Evolutionary conservation across 1,140 invertebrate species (phyloP).

Genomic region (Cheumatopsyche charites): DNA sequence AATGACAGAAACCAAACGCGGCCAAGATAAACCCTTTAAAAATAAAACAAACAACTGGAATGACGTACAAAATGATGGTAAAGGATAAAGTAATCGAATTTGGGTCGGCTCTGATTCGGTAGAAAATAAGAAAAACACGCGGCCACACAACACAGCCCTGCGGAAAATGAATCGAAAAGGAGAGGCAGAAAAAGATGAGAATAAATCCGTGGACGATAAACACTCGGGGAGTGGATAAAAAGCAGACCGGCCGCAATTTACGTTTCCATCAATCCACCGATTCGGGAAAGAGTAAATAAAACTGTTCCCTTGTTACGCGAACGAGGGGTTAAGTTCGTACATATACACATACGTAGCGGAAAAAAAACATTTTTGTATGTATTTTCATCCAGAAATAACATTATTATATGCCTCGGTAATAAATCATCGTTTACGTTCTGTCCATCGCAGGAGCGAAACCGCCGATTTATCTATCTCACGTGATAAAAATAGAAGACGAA

Average conservation of each 20-base stretch:
- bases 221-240: constrained; percentile 28
- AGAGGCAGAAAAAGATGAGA: constrained; percentile 27
- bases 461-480: constrained; percentile 1
- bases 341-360: too few relatives aligned
- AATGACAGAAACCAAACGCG: too few relatives aligned
- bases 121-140: too few relatives aligned
- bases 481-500: too few relatives aligned
- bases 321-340: constrained; percentile 9
- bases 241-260: constrained; percentile 24
- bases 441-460: constrained; percentile 11
- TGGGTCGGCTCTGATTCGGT: too few relatives aligned
- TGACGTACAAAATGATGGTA: too few relatives aligned
- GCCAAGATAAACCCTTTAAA: too few relatives aligned
- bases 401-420: constrained; percentile 6
- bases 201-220: constrained; percentile 34
- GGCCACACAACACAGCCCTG: too few relatives aligned
- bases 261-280: constrained; percentile 22
- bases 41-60: too few relatives aligned
- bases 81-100: too few relatives aligned
- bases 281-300: constrained; percentile 15
- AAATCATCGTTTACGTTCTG: constrained; percentile 22
- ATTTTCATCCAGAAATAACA: constrained; percentile 9
- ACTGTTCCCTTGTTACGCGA: background rate
- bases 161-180: too few relatives aligned
- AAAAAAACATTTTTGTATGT: background rate